Conservation (phyloP, 2,797 vertebrate genomes). For the Premnoplex brunnescens region DNA sequence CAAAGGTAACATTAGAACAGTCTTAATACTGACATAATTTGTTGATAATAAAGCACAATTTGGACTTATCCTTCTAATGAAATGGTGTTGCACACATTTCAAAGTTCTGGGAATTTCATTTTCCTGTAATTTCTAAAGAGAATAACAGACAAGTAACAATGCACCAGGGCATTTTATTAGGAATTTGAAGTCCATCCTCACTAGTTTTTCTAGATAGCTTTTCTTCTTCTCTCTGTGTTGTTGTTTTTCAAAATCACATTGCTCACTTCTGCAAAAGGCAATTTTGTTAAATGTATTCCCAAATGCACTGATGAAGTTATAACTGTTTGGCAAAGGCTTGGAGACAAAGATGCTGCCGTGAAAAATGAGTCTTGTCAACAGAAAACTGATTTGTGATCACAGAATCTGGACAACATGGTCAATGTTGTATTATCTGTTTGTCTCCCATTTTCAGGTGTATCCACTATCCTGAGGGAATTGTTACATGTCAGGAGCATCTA, state of each 20-base stretch:
- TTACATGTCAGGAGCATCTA: conserved; percentile 41
- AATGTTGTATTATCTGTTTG: background rate
- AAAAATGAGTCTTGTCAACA: conserved; percentile 77
- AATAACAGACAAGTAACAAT: conserved; percentile 23
- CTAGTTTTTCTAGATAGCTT: conserved; percentile 4
- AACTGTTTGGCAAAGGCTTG: conserved; percentile 68
- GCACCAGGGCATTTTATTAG: conserved; percentile 52
- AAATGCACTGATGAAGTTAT: conserved; percentile 75
- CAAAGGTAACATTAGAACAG: background rate
- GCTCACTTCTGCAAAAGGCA: conserved; percentile 65
- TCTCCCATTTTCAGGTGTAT: conserved; percentile 26
- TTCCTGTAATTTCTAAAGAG: conserved; percentile 38
- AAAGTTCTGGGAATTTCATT: conserved; percentile 53
- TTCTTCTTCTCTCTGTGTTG: conserved; percentile 29
- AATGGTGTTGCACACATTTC: background rate
- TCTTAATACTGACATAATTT: background rate
- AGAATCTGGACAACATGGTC: conserved; percentile 18
- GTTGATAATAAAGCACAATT: background rate
- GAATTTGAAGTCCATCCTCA: conserved; percentile 55
- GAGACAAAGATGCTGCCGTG: conserved; percentile 55
- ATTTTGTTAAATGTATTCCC: conserved; percentile 73
- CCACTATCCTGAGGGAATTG: conserved; percentile 8
- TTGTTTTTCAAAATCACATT: conserved; percentile 43
- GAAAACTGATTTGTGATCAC: conserved; percentile 74
- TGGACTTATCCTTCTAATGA: conserved; percentile 10